These are phyloP conservation scores for Cephalopholis sonnerati DNA, from an alignment of 2,113 vertebrate genomes.

Conservation along the genomic window DNA sequence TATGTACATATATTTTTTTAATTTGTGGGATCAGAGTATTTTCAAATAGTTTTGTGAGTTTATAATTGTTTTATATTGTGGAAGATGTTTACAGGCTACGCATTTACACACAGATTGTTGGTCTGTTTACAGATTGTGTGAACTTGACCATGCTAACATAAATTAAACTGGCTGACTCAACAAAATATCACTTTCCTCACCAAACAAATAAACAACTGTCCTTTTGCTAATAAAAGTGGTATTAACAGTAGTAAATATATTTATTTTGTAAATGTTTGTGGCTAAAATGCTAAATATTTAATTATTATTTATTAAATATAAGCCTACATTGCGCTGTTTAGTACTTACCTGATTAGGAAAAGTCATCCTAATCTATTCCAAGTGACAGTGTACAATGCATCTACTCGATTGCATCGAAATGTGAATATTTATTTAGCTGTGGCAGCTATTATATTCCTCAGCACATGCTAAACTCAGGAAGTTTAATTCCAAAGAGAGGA, in stretches of 20 bases:
- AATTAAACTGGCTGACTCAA: no score
- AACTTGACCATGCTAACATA: no score
- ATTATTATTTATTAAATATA: neutral
- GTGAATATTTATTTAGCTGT: neutral
- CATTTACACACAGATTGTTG: no score
- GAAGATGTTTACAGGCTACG: no score
- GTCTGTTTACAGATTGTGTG: no score
- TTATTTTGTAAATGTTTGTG: neutral
- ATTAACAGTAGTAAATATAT: neutral
- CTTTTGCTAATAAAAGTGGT: neutral
- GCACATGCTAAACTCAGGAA: neutral
- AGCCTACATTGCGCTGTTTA: neutral
- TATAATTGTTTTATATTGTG: no score
- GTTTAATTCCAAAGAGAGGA: constrained; percentile 20
- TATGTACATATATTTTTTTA: no score
- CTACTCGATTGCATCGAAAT: constrained; percentile 13
- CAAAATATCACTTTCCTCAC: no score
- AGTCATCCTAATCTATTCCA: constrained; percentile 3
- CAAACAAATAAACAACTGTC: no score
- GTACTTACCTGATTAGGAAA: constrained; percentile 20
- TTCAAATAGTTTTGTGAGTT: no score
- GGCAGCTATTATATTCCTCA: neutral
- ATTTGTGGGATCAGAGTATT: no score
- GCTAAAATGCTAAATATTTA: neutral
- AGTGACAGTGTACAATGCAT: constrained; percentile 2